Base-by-base conservation (phyloP, 2,888 invertebrate species). In the Cerceris rybyensis region DNA sequence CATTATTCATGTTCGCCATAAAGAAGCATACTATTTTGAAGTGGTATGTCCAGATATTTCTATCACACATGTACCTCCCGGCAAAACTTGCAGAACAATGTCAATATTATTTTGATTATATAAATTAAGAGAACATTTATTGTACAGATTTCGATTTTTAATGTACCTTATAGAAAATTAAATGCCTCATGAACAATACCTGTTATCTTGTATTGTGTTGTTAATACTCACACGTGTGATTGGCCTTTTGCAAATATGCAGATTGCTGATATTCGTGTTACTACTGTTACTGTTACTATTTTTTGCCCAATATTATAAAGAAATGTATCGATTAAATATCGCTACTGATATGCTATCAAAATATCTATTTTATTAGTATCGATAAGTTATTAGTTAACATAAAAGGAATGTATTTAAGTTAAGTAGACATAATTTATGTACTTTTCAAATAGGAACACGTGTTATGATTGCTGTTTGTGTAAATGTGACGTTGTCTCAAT, bases 381-480 rank as follows among this genome's bases (percentile, higher is more conserved):
- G 59, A 14, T 80, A 82, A 80, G 72, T 61, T 82, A 67, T 65
- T 59, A 61, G 75, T 72, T 69, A 72, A 75, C 66, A 52, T 78
- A 80, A 70, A 70, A 64, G 43, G 63, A 63, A 49, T 75, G 70
- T 75, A 80, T 9, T 57, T 83, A 76, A 71, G 46, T 55, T 78
- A 78, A 78, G 73, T 78, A 78, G 69, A 69, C 39, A 67, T 71
- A 75, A 78, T 78, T 82, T 82, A 81, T 78, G 74, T 89, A 88
- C 70, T 88, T 88, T 86, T 85, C 82, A 87, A 88, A 82, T 88
- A 89, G 87, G 86, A 90, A 87, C 71, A 87, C 89, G 88, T 89
- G 86, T 86, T 86, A 85, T 82, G 77, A 80, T 85, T 83, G 66
- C 77, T 81, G 80, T 81, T 86, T 85, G 79, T 84, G 78, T 86